Evolutionary conservation across 2,888 invertebrate species (phyloP).

Genomic region (Drosophila fulvimacula): DNA sequence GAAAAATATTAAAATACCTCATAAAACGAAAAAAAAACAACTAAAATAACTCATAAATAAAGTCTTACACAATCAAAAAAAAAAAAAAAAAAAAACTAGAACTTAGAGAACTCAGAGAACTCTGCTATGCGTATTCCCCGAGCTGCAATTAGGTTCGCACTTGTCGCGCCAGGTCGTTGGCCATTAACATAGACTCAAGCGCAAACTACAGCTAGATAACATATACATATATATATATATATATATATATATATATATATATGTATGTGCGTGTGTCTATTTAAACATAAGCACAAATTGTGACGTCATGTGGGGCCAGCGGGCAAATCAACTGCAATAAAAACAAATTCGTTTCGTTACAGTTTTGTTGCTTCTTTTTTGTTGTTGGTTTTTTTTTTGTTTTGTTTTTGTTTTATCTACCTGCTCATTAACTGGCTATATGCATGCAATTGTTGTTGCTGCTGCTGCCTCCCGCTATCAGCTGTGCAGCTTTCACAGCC

Average conservation of each 20-base stretch:
- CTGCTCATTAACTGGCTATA: constrained; percentile 61
- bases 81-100: not conserved
- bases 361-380: constrained; percentile 48
- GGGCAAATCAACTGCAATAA: constrained; percentile 50
- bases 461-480: constrained; percentile 44
- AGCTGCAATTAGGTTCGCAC: constrained; percentile 48
- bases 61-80: constrained; percentile 37
- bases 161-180: constrained; percentile 45
- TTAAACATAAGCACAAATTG: constrained; percentile 7
- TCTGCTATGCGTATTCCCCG: constrained; percentile 12
- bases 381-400: constrained; percentile 23
- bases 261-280: not conserved
- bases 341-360: constrained; percentile 56
- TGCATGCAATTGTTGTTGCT: constrained; percentile 53
- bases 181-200: constrained; percentile 30
- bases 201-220: not conserved
- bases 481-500: constrained; percentile 41
- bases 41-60: constrained; percentile 35
- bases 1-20: constrained; percentile 18
- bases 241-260: not conserved
- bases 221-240: not conserved
- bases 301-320: constrained; percentile 58
- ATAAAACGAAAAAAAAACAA: constrained; percentile 23
- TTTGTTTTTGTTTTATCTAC: constrained; percentile 38
- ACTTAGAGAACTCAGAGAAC: constrained; percentile 2